Base-by-base conservation (phyloP, 1,140 invertebrate species). In the Eumaeus atala region DNA sequence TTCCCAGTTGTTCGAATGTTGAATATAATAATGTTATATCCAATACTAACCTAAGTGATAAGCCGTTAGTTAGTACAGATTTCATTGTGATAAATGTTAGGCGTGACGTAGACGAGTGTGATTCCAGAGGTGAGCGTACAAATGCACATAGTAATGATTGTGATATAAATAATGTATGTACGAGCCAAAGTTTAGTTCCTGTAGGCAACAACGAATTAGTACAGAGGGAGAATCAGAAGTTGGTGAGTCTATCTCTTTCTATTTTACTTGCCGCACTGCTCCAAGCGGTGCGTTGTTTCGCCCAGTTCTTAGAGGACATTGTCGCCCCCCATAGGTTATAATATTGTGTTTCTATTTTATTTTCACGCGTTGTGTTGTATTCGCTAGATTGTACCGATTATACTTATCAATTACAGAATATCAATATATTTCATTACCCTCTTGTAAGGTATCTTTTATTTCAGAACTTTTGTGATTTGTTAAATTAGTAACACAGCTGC, bases 11-110 rank as follows among this genome's bases (percentile, higher is more conserved):
- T 78, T 86, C 83, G 50, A 77, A 71, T 58, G 66, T 76, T 71
- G 70, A 74, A n/a, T n/a, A n/a, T n/a, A n/a, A n/a, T n/a, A n/a
- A n/a, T n/a, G n/a, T n/a, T 75, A 68, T 61, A 59, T 69, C 68
- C 67, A 62, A 69, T 66, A 77, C 72, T 66, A n/a, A n/a, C n/a
- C 67, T 79, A 72, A 53, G 63, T 58, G 54, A 56, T 50, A 37
- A 61, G 18, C 58, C 49, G 49, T 60, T 62, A 70, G 70, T 65
- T 62, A 71, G 72, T 62, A 67, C 74, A 8, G 77, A 84, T 53
- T 85, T 72, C 65, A 76, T 83, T 80, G 79, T 86, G 70, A 86
- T 86, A 80, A 82, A 84, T 66, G 59, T 84, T 70, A 73, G 74
- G 72, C 76, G 74, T 72, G 74, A 82, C 69, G 71, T 77, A 54